phyloP scores from a whole-genome alignment of 1,140 invertebrate genomes.

The Hylyphantes graminicola region DNA sequence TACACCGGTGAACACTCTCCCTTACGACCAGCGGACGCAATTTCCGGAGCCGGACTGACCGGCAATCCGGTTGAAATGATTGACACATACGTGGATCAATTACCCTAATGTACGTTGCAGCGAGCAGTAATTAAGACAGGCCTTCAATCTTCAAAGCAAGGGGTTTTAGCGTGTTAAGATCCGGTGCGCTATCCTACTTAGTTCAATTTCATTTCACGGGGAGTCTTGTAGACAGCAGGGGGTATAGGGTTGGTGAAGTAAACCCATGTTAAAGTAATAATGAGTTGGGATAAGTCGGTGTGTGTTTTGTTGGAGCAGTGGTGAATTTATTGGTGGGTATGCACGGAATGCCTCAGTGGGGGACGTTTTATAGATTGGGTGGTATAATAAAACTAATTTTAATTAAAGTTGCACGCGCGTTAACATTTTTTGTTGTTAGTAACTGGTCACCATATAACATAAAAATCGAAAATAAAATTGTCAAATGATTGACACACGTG shows the following conservation, averaged over 20 bases:
- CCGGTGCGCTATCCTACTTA: not conserved
- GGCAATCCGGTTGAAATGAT: not conserved
- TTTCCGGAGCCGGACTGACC: not conserved
- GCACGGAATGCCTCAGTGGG: too few species aligned
- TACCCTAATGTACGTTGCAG: slow-evolving; percentile 42
- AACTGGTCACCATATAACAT: too few species aligned
- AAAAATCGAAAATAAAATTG: too few species aligned
- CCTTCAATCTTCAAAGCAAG: not conserved
- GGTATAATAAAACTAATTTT: too few species aligned
- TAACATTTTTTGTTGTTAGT: too few species aligned
- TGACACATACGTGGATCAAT: slow-evolving; percentile 36
- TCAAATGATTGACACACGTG: too few species aligned
- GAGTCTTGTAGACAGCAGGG: not conserved
- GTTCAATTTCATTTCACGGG: not conserved
- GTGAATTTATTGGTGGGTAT: too few species aligned
- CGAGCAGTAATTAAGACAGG: slow-evolving; percentile 12
- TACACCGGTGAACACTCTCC: too few species aligned
- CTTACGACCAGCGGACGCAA: slow-evolving; percentile 1
- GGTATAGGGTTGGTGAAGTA: not conserved
- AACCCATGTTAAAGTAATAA: slow-evolving; percentile 4
- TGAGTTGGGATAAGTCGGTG: not conserved
- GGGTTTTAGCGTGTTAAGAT: not conserved
- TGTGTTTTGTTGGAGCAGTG: too few species aligned
- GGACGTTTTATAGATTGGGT: too few species aligned
- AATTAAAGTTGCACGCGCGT: too few species aligned